Evolutionary conservation across 37 sponge, comb jelly and placozoan species (phyloP), one percentile per base, ranked within the genome.

Genomic region (Haliclona indistincta): DNA sequence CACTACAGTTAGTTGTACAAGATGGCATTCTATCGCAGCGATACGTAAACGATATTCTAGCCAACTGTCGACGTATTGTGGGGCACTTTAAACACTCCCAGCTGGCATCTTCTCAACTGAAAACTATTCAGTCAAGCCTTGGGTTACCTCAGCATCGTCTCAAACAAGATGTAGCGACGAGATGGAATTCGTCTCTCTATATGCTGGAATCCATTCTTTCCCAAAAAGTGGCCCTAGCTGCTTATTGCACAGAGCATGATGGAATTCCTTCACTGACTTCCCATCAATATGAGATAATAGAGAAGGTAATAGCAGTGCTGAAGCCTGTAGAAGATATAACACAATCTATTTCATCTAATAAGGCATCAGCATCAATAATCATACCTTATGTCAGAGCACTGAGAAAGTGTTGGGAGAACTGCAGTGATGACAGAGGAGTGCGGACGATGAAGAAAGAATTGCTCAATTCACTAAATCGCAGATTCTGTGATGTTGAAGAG

Each of bases 21-120:
- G 83, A 82, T 71, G 74, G 81, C 43, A 66, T 73, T 36, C 65
- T 82, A 26, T 34, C 49, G 29, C 83, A 82, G 62, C 49, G 75
- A 47, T 64, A 38, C 32, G 74, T 82, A 4, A 71, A 11, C 22
- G 83, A 75, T 62, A 34, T 53, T 2, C 53, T 82, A 34, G 74
- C 73, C 23, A 54, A 63, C 39, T 73, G 83, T 38, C 37, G 75
- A 38, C 61, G 26, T 30, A 82, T 82, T 73, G 83, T 73, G 61
- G 83, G 83, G 29, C 83, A 82, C 42, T 73, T 82, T 63, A 60
- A 82, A 15, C 78, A 67, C 34, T 65, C 44, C 20, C 26, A 70
- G 7, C 42, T 56, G 22, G 80, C 70, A 23, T 56, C 49, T 38
- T 43, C 41, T 47, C 1, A 4, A 1, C 44, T 66, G 38, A 64